Base-by-base conservation (phyloP, 1,140 invertebrate species). In the Drosophila equinoxialis region DNA sequence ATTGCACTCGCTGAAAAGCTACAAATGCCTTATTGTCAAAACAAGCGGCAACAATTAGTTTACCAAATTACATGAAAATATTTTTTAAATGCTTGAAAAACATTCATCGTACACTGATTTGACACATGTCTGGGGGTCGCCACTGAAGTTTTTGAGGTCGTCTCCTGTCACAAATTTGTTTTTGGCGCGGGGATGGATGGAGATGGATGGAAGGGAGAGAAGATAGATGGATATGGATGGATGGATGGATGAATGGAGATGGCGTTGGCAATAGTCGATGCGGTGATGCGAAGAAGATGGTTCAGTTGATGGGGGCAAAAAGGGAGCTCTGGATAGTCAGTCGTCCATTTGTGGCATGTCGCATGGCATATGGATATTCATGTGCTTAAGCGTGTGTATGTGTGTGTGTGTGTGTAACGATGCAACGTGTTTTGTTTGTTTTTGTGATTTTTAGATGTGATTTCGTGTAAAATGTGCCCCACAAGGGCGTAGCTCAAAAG, bases 21-120 rank as follows among this genome's bases (percentile, higher is more conserved):
- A 90, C 86, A 90, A 90, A 90, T 90, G 83, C 87, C 86, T 83
- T 83, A 87, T 90, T 90, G 86, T 90, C 86, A 90, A 90, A 90
- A 90, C 86, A 89, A 78, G 74, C 61, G 74, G 77, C 82, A 73
- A 89, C 84, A 90, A 90, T 90, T 90, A 90, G 86, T 90, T 90
- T 90, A 90, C 87, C 87, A 79, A 90, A 90, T 90, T 90, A 90
- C 87, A 90, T 84, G 74, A 90, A 86, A 89, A 89, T 89, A 89
- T 89, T 89, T 83, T 68, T 89, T 89, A 89, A 89, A 89, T 81
- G 84, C 77, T 89, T 65, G 69, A 90, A 75, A 89, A 89, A 89
- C 84, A 87, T 77, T 78, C 64, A 71, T 37, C 65, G 67, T 66
- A 55, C 26, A 55, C 26, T 68, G 66, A 76, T 68, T 82, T 86